phyloP scores from a whole-genome alignment of 1,140 invertebrate species.

The Laodelphax striatellus region DNA sequence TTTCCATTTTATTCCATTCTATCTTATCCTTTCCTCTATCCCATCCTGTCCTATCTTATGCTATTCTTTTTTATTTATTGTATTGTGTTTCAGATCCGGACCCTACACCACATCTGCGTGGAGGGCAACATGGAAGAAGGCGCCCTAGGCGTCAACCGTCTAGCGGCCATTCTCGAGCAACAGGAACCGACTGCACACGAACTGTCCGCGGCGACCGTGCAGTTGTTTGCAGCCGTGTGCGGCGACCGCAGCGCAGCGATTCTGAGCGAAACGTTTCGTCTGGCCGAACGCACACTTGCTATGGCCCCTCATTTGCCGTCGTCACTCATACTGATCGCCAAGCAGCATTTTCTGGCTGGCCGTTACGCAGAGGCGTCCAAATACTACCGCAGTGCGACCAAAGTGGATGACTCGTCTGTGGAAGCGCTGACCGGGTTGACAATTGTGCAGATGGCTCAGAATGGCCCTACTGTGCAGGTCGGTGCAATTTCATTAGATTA shows the following conservation, averaged over 20 bases:
- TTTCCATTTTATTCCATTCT: too few relatives aligned
- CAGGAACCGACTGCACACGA: constrained; percentile 53
- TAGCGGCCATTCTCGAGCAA: constrained; percentile 51
- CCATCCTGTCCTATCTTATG: too few relatives aligned
- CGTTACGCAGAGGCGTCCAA: constrained; percentile 66
- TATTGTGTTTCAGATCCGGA: constrained; percentile 53
- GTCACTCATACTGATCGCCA: constrained; percentile 42
- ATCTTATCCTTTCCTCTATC: too few relatives aligned
- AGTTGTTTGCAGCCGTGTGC: constrained; percentile 66
- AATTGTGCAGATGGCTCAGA: constrained; percentile 47
- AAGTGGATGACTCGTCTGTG: constrained; percentile 72
- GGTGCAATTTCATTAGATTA: background rate
- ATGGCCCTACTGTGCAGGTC: constrained; percentile 14
- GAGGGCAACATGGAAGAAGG: constrained; percentile 65
- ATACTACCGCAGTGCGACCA: constrained; percentile 66
- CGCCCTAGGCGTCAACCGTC: constrained; percentile 48
- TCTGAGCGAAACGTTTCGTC: constrained; percentile 47
- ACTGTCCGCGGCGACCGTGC: constrained; percentile 12
- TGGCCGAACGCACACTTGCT: background rate
- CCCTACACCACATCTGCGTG: constrained; percentile 59
- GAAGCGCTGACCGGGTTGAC: constrained; percentile 70
- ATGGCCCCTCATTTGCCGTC: background rate
- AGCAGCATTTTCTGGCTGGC: constrained; percentile 57
- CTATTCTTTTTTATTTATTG: too few relatives aligned
- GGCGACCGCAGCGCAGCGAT: constrained; percentile 51